Conservation (phyloP, 2,113 vertebrate species). For the Carassius carassius region DNA sequence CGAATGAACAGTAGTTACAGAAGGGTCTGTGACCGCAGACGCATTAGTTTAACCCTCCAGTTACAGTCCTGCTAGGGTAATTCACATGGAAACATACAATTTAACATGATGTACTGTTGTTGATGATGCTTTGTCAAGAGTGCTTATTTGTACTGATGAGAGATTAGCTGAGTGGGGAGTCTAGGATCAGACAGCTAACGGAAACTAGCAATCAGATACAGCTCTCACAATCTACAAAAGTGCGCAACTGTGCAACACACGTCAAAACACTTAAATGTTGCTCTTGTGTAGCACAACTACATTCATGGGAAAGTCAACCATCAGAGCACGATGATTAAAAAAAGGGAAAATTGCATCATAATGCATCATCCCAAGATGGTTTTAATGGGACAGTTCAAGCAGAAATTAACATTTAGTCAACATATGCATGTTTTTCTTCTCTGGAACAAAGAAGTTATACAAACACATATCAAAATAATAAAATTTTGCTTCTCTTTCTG, state of each 20-base stretch:
- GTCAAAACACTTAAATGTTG: too few species aligned
- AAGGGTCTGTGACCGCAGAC: background rate
- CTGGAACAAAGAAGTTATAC: background rate
- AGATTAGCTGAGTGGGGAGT: slow-evolving; percentile 65
- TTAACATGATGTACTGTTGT: slow-evolving; percentile 3
- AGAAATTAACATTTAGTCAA: background rate
- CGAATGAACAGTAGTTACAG: background rate
- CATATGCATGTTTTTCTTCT: background rate
- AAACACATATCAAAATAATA: too few species aligned
- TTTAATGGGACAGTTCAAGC: background rate
- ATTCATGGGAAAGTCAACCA: background rate
- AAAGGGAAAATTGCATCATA: background rate
- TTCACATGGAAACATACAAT: background rate
- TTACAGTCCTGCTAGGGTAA: background rate
- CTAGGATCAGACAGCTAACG: slow-evolving; percentile 64
- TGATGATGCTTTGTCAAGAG: slow-evolving; percentile 5
- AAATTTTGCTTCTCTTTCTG: too few species aligned
- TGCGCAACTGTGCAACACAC: background rate
- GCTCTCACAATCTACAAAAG: slow-evolving; percentile 24
- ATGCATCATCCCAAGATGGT: background rate
- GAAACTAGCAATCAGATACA: slow-evolving; percentile 63
- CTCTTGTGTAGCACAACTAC: background rate
- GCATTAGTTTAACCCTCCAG: background rate
- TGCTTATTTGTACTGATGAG: slow-evolving; percentile 40
- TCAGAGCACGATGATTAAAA: too few species aligned